Percentiles rank a stretch among this genome's conserved stretches.
These are phyloP conservation scores for Ia io DNA, from an alignment of 2,113 vertebrate genomes.

Conservation along the genomic window DNA sequence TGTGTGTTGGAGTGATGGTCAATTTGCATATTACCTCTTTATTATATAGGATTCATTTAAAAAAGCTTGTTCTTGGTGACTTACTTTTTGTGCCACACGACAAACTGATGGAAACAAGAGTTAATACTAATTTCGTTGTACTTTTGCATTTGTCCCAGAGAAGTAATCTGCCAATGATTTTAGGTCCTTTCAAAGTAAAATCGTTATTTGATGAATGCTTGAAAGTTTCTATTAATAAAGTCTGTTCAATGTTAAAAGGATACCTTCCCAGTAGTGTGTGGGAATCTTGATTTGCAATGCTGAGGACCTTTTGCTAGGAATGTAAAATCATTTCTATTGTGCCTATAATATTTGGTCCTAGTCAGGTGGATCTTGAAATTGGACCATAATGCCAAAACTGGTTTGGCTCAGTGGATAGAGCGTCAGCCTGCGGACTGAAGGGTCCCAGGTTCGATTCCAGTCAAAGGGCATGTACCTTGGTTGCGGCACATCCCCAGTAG, in stretches of 20 bases:
- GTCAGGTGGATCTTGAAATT: neutral
- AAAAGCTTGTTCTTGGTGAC: neutral
- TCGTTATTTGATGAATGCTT: neutral
- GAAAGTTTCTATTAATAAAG: neutral
- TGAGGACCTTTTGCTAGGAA: neutral
- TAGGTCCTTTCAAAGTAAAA: neutral
- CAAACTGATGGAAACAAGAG: neutral
- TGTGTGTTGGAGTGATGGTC: no score
- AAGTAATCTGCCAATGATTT: neutral
- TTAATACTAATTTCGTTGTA: neutral
- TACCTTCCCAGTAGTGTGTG: neutral
- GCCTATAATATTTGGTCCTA: neutral
- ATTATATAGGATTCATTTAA: no score
- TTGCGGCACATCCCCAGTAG: no score
- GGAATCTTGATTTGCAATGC: neutral
- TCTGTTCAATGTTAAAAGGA: constrained; percentile 7
- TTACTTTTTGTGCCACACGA: neutral
- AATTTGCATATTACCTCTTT: no score
- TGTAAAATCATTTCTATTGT: neutral
- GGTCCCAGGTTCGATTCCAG: no score
- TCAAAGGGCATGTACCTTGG: no score
- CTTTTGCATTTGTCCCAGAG: neutral
- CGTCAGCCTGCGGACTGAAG: no score
- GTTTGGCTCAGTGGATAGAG: no score
- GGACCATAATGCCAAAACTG: neutral